phyloP scores from a whole-genome alignment of 2,113 vertebrate species.

The Pelecanoides urinatrix region DNA sequence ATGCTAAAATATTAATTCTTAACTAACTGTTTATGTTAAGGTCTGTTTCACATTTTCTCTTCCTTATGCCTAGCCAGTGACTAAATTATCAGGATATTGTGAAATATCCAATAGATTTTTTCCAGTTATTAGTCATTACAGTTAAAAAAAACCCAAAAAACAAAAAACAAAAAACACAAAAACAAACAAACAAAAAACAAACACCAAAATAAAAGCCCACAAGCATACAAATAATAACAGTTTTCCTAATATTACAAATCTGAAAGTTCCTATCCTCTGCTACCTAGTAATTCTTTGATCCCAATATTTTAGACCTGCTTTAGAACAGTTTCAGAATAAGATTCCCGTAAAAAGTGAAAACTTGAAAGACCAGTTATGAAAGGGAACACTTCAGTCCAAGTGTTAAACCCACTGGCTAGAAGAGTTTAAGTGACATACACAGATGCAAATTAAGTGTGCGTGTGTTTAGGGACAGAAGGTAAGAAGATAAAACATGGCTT shows the following conservation, averaged over 20 bases:
- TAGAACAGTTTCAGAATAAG: not conserved
- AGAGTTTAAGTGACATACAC: not conserved
- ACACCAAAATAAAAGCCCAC: not conserved
- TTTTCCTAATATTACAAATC: not conserved
- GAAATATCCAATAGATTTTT: not conserved
- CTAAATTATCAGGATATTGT: not conserved
- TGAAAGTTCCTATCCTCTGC: not conserved
- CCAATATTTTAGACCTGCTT: not conserved
- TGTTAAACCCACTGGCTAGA: not conserved
- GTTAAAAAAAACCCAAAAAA: no score
- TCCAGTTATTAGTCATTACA: not conserved
- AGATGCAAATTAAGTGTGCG: not conserved
- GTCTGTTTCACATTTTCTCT: not conserved
- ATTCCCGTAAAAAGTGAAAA: not conserved
- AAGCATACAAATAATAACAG: not conserved
- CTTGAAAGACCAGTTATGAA: not conserved
- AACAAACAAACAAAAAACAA: no score
- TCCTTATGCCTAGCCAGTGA: not conserved
- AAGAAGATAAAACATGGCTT: not conserved
- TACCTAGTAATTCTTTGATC: not conserved
- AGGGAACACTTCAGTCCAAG: not conserved
- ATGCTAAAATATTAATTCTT: constrained; percentile 23
- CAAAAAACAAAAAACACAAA: no score
- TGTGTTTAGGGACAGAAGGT: not conserved
- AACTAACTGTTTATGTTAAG: not conserved